phyloP scores from a whole-genome alignment of 2,888 invertebrate genomes.

The Synergus gifuensis region DNA sequence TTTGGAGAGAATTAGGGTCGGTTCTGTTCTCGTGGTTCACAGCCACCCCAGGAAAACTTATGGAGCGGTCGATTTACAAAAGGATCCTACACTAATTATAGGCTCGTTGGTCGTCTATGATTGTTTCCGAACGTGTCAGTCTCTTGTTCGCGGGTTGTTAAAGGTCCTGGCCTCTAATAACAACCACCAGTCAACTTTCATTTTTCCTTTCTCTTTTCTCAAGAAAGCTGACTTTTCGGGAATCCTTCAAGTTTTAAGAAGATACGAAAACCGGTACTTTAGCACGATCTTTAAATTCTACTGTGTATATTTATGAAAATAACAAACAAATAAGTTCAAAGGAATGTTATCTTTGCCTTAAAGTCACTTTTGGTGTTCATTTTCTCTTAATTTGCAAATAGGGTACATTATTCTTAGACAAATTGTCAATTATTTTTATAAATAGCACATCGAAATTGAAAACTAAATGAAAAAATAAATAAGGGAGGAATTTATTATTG shows the following conservation, averaged over 20 bases:
- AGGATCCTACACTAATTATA: slow-evolving; percentile 72
- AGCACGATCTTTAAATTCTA: slow-evolving; percentile 12
- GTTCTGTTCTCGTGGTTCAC: slow-evolving; percentile 49
- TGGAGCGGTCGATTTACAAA: slow-evolving; percentile 58
- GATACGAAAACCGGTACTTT: slow-evolving; percentile 11
- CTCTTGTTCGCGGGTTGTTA: slow-evolving; percentile 73
- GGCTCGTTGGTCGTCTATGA: slow-evolving; percentile 65
- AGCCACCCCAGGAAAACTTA: slow-evolving; percentile 61
- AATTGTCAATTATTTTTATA: not conserved
- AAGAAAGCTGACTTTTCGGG: not conserved
- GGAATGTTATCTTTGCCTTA: not conserved
- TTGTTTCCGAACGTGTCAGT: slow-evolving; percentile 71
- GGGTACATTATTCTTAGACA: slow-evolving; percentile 1
- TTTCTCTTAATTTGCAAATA: not conserved
- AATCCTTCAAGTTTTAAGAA: slow-evolving; percentile 5
- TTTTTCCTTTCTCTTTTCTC: not conserved
- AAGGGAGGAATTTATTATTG: slow-evolving; percentile 1
- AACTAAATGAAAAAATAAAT: not conserved
- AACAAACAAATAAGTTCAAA: slow-evolving; percentile 1
- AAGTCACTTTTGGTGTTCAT: slow-evolving; percentile 16
- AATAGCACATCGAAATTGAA: not conserved
- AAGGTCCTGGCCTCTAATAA: slow-evolving; percentile 58
- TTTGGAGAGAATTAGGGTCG: slow-evolving; percentile 50
- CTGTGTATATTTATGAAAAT: slow-evolving; percentile 4
- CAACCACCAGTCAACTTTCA: slow-evolving; percentile 36